Evolutionary conservation across 2,888 invertebrate species (phyloP), one percentile per base, ranked within the genome.

Genomic region (Melangyna quadrimaculata): DNA sequence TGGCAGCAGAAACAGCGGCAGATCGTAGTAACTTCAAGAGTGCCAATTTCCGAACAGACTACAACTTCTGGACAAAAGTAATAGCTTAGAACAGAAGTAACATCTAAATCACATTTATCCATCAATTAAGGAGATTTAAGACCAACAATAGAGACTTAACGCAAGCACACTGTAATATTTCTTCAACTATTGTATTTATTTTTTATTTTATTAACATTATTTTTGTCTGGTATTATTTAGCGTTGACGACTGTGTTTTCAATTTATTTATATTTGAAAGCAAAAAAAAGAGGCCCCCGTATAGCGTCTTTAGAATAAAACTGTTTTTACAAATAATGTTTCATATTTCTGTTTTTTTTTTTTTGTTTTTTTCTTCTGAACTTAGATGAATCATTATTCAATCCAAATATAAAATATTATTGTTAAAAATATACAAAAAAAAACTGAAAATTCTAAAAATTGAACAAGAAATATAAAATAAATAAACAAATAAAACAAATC

Each of bases 101-200:
- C 32, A 51, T 83, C 55, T 57, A 63, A 78, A 73, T 51, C 45
- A 82, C 37, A 35, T 29, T 55, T 67, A 78, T 59, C 78, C 57
- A 71, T 67, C 79, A 74, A 84, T 73, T 73, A 78, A 78, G 74
- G 71, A 84, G 67, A 77, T 79, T 67, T 69, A 75, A 79, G 79
- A 84, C 84, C 79, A 83, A 83, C 78, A 78, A 78, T 78, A 83
- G 78, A 83, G 83, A 83, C 83, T 83, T 83, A 83, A 83, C 73
- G 78, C 83, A 83, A 78, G 83, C 83, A 78, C 70, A 83, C 78
- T 83, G 83, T 83, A 83, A 83, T 83, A 83, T 78, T 83, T 74
- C 59, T 51, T 51, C 67, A 45, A 71, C 55, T 59, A 37, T 8
- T 71, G 55, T 83, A 71, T 83, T 83, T 74, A 55, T 57, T 67